Evolutionary conservation across 1,140 invertebrate genomes (phyloP).

Genomic region (Octopus sinensis): DNA sequence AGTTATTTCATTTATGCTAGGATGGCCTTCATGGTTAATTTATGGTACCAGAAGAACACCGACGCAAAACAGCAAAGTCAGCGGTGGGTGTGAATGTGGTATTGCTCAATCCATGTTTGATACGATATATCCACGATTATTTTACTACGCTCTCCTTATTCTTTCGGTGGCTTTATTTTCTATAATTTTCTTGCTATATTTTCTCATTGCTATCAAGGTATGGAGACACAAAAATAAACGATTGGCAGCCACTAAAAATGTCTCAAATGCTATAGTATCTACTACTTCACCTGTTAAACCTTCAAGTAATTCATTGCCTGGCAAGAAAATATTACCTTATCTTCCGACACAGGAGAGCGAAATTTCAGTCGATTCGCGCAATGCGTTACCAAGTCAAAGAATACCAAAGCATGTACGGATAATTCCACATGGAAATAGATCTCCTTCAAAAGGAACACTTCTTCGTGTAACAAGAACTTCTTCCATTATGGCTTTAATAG

Average conservation of each 20-base stretch:
- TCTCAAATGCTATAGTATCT: background rate
- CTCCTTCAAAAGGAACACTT: background rate
- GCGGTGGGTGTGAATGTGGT: conserved; percentile 25
- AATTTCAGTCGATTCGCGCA: background rate
- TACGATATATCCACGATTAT: conserved; percentile 22
- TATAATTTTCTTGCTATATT: conserved; percentile 9
- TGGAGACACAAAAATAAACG: conserved; percentile 12
- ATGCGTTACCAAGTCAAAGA: background rate
- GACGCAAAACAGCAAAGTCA: conserved; percentile 16
- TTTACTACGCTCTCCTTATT: conserved; percentile 21
- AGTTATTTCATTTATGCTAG: conserved; percentile 18
- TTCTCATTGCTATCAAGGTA: conserved; percentile 16
- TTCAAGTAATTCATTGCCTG: too few relatives aligned
- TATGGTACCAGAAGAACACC: conserved; percentile 22
- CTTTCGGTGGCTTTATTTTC: conserved; percentile 16
- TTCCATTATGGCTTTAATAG: conserved; percentile 11
- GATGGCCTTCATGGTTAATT: conserved; percentile 27
- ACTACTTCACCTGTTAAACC: background rate
- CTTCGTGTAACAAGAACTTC: background rate
- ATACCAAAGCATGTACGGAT: background rate
- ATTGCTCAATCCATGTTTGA: conserved; percentile 21
- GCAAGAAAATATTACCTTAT: background rate
- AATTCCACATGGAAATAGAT: background rate
- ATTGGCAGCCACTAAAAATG: background rate
- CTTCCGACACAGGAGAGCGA: background rate